These are phyloP conservation scores for Pedicia rivosa DNA, from an alignment of 2,888 invertebrate species.

Conservation along the genomic window DNA sequence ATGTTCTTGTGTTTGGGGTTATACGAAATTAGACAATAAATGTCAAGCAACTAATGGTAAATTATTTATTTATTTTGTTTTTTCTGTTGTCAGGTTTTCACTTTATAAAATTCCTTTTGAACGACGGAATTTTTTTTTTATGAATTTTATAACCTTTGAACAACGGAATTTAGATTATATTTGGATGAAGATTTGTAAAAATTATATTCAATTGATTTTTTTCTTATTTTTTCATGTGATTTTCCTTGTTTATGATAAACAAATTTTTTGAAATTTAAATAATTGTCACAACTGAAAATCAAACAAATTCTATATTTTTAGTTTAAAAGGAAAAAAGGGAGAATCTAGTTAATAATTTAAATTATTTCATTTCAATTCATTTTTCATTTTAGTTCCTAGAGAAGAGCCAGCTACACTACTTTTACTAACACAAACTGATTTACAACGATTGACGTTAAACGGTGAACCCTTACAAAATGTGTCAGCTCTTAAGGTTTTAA, in stretches of 20 bases:
- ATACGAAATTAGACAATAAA: slow-evolving; percentile 37
- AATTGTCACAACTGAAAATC: not conserved
- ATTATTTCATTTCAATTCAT: too few relatives aligned
- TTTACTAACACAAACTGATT: slow-evolving; percentile 47
- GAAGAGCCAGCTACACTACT: slow-evolving; percentile 46
- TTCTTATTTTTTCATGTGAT: too few relatives aligned
- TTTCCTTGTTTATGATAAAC: not conserved
- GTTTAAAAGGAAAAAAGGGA: too few relatives aligned
- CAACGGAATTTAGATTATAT: too few relatives aligned
- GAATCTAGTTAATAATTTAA: too few relatives aligned
- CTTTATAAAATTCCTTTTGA: too few relatives aligned
- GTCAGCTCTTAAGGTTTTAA: not conserved
- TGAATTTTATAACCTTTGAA: too few relatives aligned
- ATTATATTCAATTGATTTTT: not conserved
- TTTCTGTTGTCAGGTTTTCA: too few relatives aligned
- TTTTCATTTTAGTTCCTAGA: slow-evolving; percentile 39
- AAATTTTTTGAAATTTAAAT: not conserved
- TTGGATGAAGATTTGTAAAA: slow-evolving; percentile 1
- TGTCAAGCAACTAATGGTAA: slow-evolving; percentile 60
- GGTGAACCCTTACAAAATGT: slow-evolving; percentile 24
- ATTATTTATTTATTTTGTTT: too few relatives aligned
- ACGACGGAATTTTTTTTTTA: too few relatives aligned
- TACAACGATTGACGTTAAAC: slow-evolving; percentile 42
- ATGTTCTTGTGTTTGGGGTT: slow-evolving; percentile 61
- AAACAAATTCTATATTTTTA: too few relatives aligned